phyloP scores from a whole-genome alignment of 2,888 invertebrate genomes.

The Drosophila rellima region DNA sequence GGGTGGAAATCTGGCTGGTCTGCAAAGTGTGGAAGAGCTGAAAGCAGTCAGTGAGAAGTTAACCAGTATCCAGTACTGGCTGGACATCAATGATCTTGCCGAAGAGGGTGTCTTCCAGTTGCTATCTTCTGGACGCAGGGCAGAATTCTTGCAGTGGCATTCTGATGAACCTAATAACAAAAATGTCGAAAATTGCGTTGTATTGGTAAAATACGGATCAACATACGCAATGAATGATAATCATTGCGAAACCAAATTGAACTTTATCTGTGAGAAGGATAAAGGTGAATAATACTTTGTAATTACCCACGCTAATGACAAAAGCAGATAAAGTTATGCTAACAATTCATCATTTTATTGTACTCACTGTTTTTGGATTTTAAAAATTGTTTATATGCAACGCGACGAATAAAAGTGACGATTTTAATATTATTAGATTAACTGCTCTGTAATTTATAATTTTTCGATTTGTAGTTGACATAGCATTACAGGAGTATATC shows the following conservation, averaged over 20 bases:
- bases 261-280: background rate
- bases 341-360: too few species aligned
- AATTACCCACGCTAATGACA: too few species aligned
- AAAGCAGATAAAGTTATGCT: too few species aligned
- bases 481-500: too few species aligned
- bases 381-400: too few species aligned
- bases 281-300: background rate
- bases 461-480: too few species aligned
- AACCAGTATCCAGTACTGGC: background rate
- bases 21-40: background rate
- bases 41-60: background rate
- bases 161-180: background rate
- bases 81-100: background rate
- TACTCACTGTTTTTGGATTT: too few species aligned
- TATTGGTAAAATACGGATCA: background rate
- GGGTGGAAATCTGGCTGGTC: background rate
- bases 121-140: background rate
- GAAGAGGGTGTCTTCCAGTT: background rate
- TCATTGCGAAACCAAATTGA: background rate
- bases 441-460: too few species aligned
- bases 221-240: background rate
- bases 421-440: too few species aligned
- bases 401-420: too few species aligned
- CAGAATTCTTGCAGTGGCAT: background rate
- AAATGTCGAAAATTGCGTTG: background rate